These are phyloP conservation scores for Psittacula cyanocephala DNA, from an alignment of 2,113 vertebrate genomes.

Conservation along the genomic window DNA sequence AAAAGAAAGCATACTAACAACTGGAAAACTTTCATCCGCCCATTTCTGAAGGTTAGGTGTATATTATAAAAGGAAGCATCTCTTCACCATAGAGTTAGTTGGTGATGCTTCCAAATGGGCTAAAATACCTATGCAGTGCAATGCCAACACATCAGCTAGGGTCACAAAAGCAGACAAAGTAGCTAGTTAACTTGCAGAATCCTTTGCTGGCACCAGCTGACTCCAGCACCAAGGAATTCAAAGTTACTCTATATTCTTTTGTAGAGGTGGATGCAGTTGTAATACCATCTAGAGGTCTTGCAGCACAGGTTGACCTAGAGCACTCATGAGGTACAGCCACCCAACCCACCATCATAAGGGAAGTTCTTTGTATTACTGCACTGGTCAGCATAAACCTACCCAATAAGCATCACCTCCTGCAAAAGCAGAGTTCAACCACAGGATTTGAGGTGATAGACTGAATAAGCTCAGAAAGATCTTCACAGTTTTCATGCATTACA, in stretches of 20 bases:
- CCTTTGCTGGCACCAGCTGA: neutral
- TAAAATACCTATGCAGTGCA: neutral
- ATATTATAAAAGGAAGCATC: neutral
- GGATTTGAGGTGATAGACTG: neutral
- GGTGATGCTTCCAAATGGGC: neutral
- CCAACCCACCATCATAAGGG: neutral
- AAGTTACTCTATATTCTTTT: neutral
- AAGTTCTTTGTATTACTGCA: neutral
- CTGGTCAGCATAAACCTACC: neutral
- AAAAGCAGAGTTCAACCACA: neutral
- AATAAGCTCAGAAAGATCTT: neutral
- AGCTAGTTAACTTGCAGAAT: neutral
- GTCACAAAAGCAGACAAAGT: neutral
- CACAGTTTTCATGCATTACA: neutral
- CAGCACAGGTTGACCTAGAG: neutral
- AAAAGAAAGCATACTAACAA: neutral
- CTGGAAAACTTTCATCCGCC: neutral
- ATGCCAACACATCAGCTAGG: neutral
- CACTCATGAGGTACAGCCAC: neutral
- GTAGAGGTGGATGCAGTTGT: neutral
- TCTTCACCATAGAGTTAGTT: neutral
- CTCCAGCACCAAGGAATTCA: neutral
- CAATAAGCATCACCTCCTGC: neutral
- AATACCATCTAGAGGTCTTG: neutral
- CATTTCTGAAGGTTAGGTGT: neutral